These are phyloP conservation scores for Verasper variegatus DNA, from an alignment of 2,113 vertebrate species.

Conservation along the genomic window DNA sequence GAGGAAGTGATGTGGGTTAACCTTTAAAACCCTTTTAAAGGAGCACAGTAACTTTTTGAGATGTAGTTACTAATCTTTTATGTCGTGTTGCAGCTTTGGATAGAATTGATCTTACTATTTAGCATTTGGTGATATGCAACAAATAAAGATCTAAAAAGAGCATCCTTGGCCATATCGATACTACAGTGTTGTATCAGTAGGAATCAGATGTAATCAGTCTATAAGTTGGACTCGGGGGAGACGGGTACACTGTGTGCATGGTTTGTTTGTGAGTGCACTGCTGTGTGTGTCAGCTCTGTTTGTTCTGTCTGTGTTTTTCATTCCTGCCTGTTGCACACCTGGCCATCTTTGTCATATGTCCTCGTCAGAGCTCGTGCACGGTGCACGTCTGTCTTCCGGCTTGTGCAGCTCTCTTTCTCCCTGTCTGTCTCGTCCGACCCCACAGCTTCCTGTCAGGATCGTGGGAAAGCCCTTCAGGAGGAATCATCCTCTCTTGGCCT, in stretches of 20 bases:
- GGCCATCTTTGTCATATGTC: slow-evolving; percentile 9
- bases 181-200: slow-evolving; percentile 3
- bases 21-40: background rate
- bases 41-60: background rate
- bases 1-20: background rate
- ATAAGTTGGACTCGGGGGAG: background rate
- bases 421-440: slow-evolving; percentile 17
- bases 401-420: slow-evolving; percentile 19
- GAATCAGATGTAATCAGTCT: slow-evolving; percentile 19
- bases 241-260: slow-evolving; percentile 7
- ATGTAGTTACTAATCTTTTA: background rate
- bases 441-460: slow-evolving; percentile 63
- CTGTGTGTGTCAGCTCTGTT: background rate
- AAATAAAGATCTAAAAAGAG: background rate
- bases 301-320: background rate
- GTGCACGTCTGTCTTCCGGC: slow-evolving; percentile 8
- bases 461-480: slow-evolving; percentile 58
- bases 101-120: background rate
- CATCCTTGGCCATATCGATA: background rate
- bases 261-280: background rate
- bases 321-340: background rate
- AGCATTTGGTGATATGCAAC: background rate
- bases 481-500: slow-evolving; percentile 18
- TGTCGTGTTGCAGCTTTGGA: background rate
- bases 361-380: slow-evolving; percentile 12